Percentiles rank a stretch among this genome's conserved stretches.
These are phyloP conservation scores for Spondyliosoma cantharus DNA, from an alignment of 2,797 vertebrate species.

Conservation along the genomic window DNA sequence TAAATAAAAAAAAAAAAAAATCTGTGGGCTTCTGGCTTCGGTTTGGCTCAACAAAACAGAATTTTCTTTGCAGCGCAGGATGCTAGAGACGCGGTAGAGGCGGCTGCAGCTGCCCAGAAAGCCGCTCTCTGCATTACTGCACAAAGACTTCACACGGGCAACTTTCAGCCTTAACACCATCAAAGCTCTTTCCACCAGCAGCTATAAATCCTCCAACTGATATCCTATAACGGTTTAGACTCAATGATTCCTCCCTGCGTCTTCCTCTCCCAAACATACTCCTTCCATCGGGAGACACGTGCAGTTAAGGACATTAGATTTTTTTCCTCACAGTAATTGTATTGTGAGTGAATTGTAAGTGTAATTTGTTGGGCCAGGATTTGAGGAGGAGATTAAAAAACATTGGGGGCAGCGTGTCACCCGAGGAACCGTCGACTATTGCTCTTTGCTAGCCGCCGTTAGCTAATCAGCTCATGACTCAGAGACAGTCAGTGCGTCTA, in stretches of 20 bases:
- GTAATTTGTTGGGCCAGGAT: no score
- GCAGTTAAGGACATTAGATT: not conserved
- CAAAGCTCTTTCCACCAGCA: not conserved
- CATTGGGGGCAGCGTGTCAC: no score
- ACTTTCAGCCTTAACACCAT: slow-evolving; percentile 1
- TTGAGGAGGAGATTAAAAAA: no score
- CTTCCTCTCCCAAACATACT: slow-evolving; percentile 5
- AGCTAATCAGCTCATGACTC: no score
- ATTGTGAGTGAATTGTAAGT: not conserved
- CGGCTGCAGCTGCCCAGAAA: slow-evolving; percentile 17
- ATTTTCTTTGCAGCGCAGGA: slow-evolving; percentile 15
- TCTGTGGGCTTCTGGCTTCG: not conserved
- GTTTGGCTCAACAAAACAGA: slow-evolving; percentile 1
- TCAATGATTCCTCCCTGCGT: not conserved
- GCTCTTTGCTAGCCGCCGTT: no score
- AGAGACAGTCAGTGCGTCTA: no score
- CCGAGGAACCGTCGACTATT: no score
- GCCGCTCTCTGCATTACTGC: not conserved
- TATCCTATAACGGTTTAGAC: not conserved
- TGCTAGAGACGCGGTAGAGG: not conserved
- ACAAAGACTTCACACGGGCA: slow-evolving; percentile 2
- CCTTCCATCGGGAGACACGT: not conserved
- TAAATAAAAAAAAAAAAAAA: not conserved
- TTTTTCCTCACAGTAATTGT: slow-evolving; percentile 5
- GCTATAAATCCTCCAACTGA: slow-evolving; percentile 12